A percentile compares a stretch with the other conserved stretches of the same genome.
These are phyloP conservation scores for Ectemnius lituratus DNA, from an alignment of 2,888 invertebrate genomes.

Conservation along the genomic window DNA sequence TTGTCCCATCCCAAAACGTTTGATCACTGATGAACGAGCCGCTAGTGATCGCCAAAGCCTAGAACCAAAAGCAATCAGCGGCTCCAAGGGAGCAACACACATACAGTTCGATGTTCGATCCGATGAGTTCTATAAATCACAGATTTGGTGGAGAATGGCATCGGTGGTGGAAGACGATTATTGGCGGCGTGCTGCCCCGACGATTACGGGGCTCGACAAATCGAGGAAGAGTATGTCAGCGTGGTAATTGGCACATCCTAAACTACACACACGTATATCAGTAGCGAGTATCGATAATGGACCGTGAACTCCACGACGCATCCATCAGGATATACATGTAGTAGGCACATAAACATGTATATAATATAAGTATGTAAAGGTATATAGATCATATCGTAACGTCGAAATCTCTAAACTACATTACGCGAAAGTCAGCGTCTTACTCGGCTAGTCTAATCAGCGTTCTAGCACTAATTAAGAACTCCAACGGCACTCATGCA, in stretches of 20 bases:
- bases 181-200: conserved; percentile 24
- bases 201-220: conserved; percentile 36
- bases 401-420: conserved; percentile 54
- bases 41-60: conserved; percentile 20
- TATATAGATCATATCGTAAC: conserved; percentile 25
- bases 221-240: conserved; percentile 25
- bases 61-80: conserved; percentile 26
- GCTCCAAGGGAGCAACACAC: conserved; percentile 67
- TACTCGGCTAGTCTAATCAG: conserved; percentile 59
- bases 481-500: conserved; percentile 37
- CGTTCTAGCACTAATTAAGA: conserved; percentile 58
- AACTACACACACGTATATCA: conserved; percentile 55
- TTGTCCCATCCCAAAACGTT: neutral
- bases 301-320: conserved; percentile 6
- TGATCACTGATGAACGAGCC: conserved; percentile 16
- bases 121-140: conserved; percentile 52
- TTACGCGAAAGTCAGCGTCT: conserved; percentile 47
- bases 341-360: conserved; percentile 14
- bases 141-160: conserved; percentile 40
- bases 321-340: conserved; percentile 11
- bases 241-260: conserved; percentile 47
- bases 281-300: conserved; percentile 24
- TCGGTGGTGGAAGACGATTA: conserved; percentile 41
- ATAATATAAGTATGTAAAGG: neutral
- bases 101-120: conserved; percentile 24